Evolutionary conservation across 2,888 invertebrate species (phyloP), one percentile per base, ranked within the genome.

Genomic region (Beris morrisii): DNA sequence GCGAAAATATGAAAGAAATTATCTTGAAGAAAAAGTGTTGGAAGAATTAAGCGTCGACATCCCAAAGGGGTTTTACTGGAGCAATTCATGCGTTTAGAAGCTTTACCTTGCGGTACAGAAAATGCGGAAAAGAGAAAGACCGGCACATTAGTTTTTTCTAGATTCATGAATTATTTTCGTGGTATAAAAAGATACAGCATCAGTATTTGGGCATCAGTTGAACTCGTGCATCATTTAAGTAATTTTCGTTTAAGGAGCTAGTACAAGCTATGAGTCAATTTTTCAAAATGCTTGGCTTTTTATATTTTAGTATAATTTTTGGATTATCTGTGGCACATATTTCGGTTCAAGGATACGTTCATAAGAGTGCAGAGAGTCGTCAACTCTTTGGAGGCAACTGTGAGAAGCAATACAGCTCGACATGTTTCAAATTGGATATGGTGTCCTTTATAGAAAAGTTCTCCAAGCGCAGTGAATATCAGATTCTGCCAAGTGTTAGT

Each of bases 401-500:
- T 76, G 82, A 82, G 46, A 83, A 82, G 30, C 80, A 82, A 0
- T 86, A 88, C 73, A 90, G 88, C 76, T 83, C 88, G 30, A 89
- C 90, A 75, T 93, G 93, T 75, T 80, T 92, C 46, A 93, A 92
- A 76, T 82, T 92, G 69, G 91, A 92, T 73, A 86, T 90, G 54
- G 85, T 91, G 2, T 88, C 89, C 4, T 87, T 92, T 74, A 83
- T 93, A 70, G 92, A 92, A 75, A 87, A 87, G 56, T 75, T 92
- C 43, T 86, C 88, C 71, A 88, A 89, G 74, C 86, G 86, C 71
- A 72, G 75, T 72, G 87, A 89, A 76, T 84, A 90, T 5, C 84
- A 83, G 69, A 83, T 93, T 11, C 75, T 91, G 7, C 89, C 92
- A 0, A 92, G 92, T 69, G 84, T 93, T 1, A 88, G 87, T 71